These are phyloP conservation scores for Parazoanthus darwini DNA, from an alignment of 92 coral and sea anemone species.

Conservation along the genomic window DNA sequence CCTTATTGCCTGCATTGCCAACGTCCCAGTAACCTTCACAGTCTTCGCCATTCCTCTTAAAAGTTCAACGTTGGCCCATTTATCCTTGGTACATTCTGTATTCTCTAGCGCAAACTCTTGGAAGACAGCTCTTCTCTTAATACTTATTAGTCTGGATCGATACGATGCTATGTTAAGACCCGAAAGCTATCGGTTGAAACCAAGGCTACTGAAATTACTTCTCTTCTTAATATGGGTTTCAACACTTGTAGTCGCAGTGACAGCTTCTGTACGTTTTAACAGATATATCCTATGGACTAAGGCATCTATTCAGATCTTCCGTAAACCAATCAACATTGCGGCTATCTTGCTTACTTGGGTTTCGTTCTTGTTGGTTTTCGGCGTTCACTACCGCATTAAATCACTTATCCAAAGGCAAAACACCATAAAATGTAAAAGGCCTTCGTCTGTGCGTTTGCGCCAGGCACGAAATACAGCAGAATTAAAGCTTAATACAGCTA, in stretches of 20 bases:
- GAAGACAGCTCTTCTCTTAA: slow-evolving; percentile 41
- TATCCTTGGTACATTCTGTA: slow-evolving; percentile 42
- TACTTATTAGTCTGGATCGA: slow-evolving; percentile 46
- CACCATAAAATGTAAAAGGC: not conserved
- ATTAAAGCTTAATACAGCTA: slow-evolving; percentile 33
- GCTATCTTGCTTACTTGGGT: not conserved
- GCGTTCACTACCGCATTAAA: not conserved
- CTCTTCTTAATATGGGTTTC: slow-evolving; percentile 31
- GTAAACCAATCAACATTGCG: not conserved
- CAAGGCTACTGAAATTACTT: slow-evolving; percentile 19
- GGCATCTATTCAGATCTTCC: not conserved
- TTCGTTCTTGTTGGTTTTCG: not conserved
- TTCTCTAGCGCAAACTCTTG: slow-evolving; percentile 37
- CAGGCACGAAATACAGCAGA: slow-evolving; percentile 30
- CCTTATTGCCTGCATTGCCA: slow-evolving; percentile 43
- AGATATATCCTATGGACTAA: slow-evolving; percentile 36
- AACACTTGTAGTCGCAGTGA: slow-evolving; percentile 9
- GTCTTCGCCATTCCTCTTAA: slow-evolving; percentile 28
- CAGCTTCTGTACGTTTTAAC: not conserved
- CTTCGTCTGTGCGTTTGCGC: not conserved
- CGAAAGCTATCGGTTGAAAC: slow-evolving; percentile 35
- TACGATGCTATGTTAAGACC: slow-evolving; percentile 49
- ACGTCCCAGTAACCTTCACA: slow-evolving; percentile 47
- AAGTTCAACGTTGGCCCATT: not conserved
- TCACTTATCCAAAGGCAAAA: not conserved